Evolutionary conservation across 2,797 vertebrate genomes (phyloP), one percentile per base, ranked within the genome.

Genomic region (Acridotheres tristis): DNA sequence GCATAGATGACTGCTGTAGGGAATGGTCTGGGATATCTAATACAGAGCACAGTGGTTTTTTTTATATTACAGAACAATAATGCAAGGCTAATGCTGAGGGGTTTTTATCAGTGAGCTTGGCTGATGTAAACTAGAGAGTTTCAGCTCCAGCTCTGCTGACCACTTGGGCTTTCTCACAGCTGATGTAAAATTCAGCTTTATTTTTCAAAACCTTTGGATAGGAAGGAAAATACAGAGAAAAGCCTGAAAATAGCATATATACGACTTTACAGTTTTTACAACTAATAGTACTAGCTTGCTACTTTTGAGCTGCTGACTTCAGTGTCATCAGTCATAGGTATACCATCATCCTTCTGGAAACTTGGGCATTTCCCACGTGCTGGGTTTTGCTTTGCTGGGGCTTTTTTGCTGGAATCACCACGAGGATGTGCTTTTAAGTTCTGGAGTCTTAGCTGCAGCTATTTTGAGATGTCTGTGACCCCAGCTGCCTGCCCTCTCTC

Each of bases 391-490:
- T 10, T 63, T 50, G 13, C 36, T 69, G 67, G 25, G 40, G 7
- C 13, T 65, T 10, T 69, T 67, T 62, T 92, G n/a, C 61, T 67
- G 73, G 58, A 88, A 51, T 29, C 25, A 25, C 66, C 22, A 8
- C 0, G 7, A 71, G 61, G 78, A 81, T 85, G 62, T 74, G 47
- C 38, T 77, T 85, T 61, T 48, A 75, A 47, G 65, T 68, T 71
- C 63, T 80, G 55, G 14, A 65, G 65, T 77, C 68, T 94, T 22
- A 58, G 34, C 36, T 85, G 58, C 36, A 74, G 85, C 82, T 96
- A 61, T 96, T 94, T 95, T 95, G 81, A 71, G 85, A 59, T 50
- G 61, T 16, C 14, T 83, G 53, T 94, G 71, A 61, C 61, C 73
- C 54, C 53, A 25, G 68, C 73, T 89, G 76, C 54, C 42, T 85